Percentiles rank a stretch among this genome's conserved stretches.
These are phyloP conservation scores for Encarsia formosa DNA, from an alignment of 2,888 invertebrate species.

Conservation along the genomic window DNA sequence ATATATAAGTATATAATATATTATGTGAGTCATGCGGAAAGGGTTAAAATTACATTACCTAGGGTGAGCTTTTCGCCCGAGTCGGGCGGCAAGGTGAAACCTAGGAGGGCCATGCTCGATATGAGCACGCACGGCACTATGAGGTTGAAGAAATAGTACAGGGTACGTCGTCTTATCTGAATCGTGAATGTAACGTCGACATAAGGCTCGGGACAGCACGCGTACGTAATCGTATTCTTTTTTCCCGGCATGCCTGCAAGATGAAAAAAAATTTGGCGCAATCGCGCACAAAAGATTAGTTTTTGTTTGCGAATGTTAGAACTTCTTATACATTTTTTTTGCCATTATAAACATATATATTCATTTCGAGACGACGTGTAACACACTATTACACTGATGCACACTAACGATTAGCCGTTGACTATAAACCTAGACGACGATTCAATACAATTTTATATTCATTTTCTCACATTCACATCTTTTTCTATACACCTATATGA, in stretches of 20 bases:
- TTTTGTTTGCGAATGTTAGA: too few relatives aligned
- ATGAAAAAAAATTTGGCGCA: too few relatives aligned
- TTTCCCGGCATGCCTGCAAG: constrained; percentile 82
- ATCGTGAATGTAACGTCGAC: constrained; percentile 96
- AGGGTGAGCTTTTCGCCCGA: constrained; percentile 94
- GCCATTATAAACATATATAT: not conserved
- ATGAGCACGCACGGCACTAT: constrained; percentile 98
- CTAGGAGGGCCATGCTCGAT: constrained; percentile 96
- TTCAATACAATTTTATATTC: too few relatives aligned
- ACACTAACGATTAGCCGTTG: too few relatives aligned
- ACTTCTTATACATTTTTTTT: not conserved
- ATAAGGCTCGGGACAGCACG: constrained; percentile 91
- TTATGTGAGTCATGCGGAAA: too few relatives aligned
- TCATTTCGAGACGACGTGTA: too few relatives aligned
- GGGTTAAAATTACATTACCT: constrained; percentile 68
- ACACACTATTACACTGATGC: too few relatives aligned
- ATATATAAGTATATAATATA: too few relatives aligned
- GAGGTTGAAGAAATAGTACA: constrained; percentile 99
- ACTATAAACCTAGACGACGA: too few relatives aligned
- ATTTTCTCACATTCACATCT: too few relatives aligned
- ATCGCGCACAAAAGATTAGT: too few relatives aligned
- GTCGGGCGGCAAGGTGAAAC: constrained; percentile 97
- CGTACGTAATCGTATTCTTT: constrained; percentile 84
- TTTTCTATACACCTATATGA: too few relatives aligned
- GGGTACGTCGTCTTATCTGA: constrained; percentile 89